phyloP scores from a whole-genome alignment of 1,140 invertebrate species.

The Nasonia giraulti region DNA sequence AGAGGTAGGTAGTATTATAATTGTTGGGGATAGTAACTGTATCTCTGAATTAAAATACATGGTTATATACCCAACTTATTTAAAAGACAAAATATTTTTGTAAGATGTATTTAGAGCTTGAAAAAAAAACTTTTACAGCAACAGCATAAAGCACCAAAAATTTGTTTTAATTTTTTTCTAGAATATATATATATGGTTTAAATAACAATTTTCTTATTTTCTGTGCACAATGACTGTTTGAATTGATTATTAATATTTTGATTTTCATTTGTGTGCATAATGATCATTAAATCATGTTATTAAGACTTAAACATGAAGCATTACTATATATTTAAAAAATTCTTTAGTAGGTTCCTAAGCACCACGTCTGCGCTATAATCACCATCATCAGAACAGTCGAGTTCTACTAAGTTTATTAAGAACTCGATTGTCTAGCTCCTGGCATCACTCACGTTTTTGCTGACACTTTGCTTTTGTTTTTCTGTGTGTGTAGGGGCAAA shows the following conservation, averaged over 20 bases:
- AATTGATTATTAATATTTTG: background rate
- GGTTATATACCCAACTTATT: background rate
- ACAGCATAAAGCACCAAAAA: background rate
- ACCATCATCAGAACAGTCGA: background rate
- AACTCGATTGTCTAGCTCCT: background rate
- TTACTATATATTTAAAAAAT: background rate
- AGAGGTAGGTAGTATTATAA: conserved; percentile 36
- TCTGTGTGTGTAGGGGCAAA: conserved; percentile 41
- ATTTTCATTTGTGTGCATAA: background rate
- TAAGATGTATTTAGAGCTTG: background rate
- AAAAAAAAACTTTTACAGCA: background rate
- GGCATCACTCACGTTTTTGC: background rate
- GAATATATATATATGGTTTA: background rate
- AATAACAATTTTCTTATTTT: background rate
- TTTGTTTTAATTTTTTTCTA: background rate
- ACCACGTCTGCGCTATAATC: background rate
- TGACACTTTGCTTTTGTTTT: conserved; percentile 35
- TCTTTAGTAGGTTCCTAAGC: too few relatives aligned
- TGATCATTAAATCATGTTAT: too few relatives aligned
- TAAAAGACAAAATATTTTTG: background rate
- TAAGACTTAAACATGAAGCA: background rate
- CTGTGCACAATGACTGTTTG: background rate
- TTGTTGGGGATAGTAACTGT: background rate
- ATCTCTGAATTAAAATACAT: background rate
- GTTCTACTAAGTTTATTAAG: background rate